Percentiles rank a stretch among this genome's conserved stretches.
Evolutionary conservation across 2,113 vertebrate genomes (phyloP).

Genomic region (Oxyruncus cristatus): DNA sequence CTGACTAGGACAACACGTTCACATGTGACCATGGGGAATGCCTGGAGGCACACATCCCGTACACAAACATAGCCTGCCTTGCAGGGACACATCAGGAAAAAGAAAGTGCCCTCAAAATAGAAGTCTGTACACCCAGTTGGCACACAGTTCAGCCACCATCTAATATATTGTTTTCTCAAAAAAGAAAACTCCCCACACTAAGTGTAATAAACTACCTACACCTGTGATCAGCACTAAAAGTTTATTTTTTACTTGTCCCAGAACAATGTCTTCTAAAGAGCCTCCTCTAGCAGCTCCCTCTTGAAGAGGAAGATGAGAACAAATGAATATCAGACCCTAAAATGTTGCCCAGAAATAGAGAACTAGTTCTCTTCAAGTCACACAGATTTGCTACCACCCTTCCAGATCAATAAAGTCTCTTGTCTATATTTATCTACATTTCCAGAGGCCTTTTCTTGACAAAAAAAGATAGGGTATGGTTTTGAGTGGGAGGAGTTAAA

Average conservation of each 20-base stretch:
- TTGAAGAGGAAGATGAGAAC: not conserved
- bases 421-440: not conserved
- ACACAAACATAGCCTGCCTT: not conserved
- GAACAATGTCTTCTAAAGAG: not conserved
- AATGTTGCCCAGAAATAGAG: not conserved
- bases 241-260: not conserved
- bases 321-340: not conserved
- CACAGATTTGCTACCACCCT: not conserved
- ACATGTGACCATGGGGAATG: fast-evolving
- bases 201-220: not conserved
- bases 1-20: not conserved
- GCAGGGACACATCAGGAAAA: not conserved
- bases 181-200: not conserved
- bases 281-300: not conserved
- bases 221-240: not conserved
- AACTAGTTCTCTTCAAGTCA: not conserved
- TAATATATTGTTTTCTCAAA: not conserved
- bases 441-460: not conserved
- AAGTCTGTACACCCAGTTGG: not conserved
- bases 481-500: not conserved
- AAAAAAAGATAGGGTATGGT: not conserved
- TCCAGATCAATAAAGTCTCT: not conserved
- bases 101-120: not conserved
- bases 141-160: not conserved
- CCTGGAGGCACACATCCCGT: not conserved